Percentiles rank a stretch among this genome's conserved stretches.
These are phyloP conservation scores for Odontophorus gujanensis DNA, from an alignment of 2,113 vertebrate genomes.

Conservation along the genomic window DNA sequence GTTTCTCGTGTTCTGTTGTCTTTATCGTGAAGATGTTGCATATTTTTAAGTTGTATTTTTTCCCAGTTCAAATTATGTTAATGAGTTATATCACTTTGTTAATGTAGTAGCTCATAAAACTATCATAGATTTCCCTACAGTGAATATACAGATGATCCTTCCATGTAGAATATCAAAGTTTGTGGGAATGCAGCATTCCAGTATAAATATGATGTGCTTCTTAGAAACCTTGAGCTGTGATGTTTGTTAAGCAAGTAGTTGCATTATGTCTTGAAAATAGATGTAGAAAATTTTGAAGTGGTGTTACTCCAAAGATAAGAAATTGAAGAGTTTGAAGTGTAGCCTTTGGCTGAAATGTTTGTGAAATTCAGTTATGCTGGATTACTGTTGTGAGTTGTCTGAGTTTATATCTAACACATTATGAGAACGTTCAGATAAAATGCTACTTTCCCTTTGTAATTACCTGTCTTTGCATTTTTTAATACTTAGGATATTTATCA, in stretches of 20 bases:
- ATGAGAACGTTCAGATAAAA: too few relatives aligned
- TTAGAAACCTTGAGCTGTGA: background rate
- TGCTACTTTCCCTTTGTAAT: background rate
- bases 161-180: background rate
- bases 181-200: background rate
- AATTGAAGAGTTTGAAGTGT: slow-evolving; percentile 27
- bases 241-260: slow-evolving; percentile 2
- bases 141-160: background rate
- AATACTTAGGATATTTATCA: background rate
- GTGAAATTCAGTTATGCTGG: slow-evolving; percentile 42
- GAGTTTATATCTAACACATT: slow-evolving; percentile 13
- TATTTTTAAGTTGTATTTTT: background rate
- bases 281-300: slow-evolving; percentile 41
- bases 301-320: slow-evolving; percentile 35
- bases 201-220: fast-evolving
- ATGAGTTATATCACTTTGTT: background rate
- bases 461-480: background rate
- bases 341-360: slow-evolving; percentile 54
- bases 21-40: background rate
- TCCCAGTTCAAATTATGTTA: background rate
- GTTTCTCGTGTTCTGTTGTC: background rate
- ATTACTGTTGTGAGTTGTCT: slow-evolving; percentile 2
- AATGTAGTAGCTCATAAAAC: background rate
- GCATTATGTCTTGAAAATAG: slow-evolving; percentile 18
- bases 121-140: background rate